Evolutionary conservation across 2,113 vertebrate species (phyloP), one percentile per base, ranked within the genome.

Genomic region (Melanotaenia duboulayi): DNA sequence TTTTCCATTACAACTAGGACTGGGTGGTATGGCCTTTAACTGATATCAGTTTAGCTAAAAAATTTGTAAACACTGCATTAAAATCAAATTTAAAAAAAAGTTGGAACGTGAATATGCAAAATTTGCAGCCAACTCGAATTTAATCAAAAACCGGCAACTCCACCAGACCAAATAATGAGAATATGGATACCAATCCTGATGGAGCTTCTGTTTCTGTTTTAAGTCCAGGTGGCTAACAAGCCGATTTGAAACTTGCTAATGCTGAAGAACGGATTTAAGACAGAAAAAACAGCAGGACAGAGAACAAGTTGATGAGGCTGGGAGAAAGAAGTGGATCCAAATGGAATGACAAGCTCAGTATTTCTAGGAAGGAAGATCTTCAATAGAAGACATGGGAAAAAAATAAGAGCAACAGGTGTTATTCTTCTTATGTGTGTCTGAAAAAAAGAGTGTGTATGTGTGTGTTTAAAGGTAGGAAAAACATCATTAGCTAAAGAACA

Each of bases 401-500:
- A 28, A 28, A 28, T 28, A 28, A 28, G 39, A 62, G 37, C 40
- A 20, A 20, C 17, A 49, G 59, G 23, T 40, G 19, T 11, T 58
- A 24, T 54, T 50, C 37, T 42, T 54, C n/a, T n/a, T 40, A 11
- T 59, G 32, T 13, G 8, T 52, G 10, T 57, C 4, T 42, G 35
- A 35, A 35, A 35, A 35, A 7, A 35, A 28, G 28, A 28, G 28
- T 54, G 55, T 52, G 64, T 13, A 14, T n/a, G 50, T 52, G 61
- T 56, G 44, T 52, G 44, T 42, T 32, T 24, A n/a, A 52, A 14
- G 22, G 52, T 37, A 61, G 52, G 67, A 79, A 67, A 85, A 60
- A 63, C 52, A 69, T 82, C 71, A 86, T 90, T 89, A 86, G 65
- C 54, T 19, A 49, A 59, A 68, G 63, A 85, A 68, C 76, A 37